Percentiles rank a stretch among this genome's conserved stretches.
Conservation (phyloP, 2,888 invertebrate species). For the Hypercompe scribonia region DNA sequence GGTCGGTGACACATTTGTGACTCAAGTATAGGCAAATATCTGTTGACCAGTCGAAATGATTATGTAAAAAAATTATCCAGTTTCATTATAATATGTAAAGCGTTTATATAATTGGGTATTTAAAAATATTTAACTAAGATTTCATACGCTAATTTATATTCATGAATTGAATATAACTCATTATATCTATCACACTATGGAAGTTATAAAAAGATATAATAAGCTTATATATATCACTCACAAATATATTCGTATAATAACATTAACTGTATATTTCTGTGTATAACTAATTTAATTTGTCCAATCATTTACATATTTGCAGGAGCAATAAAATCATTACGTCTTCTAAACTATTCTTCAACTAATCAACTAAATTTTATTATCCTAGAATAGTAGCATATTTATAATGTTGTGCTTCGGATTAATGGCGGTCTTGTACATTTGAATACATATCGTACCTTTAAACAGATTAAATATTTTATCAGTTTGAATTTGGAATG, state of each 20-base stretch:
- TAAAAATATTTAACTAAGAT: constrained; percentile 32
- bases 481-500: constrained; percentile 11
- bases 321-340: constrained; percentile 49
- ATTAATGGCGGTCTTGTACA: constrained; percentile 13
- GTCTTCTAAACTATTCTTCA: constrained; percentile 43
- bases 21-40: too few relatives aligned
- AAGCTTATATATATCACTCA: constrained; percentile 16
- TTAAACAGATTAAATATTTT: background rate
- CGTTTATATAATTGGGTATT: background rate
- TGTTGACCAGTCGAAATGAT: background rate
- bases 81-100: constrained; percentile 39
- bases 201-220: constrained; percentile 26
- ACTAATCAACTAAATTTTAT: constrained; percentile 44
- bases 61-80: constrained; percentile 3
- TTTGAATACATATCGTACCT: constrained; percentile 25
- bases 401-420: constrained; percentile 16
- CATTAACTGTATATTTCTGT: constrained; percentile 32
- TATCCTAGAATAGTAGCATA: constrained; percentile 20
- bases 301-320: constrained; percentile 49
- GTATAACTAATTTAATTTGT: constrained; percentile 46
- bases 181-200: constrained; percentile 17
- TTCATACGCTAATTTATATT: constrained; percentile 28
- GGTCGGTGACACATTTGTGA: background rate
- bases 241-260: constrained; percentile 16
- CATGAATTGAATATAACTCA: constrained; percentile 31